Evolutionary conservation across 2,113 vertebrate genomes (phyloP).

Genomic region (Alethe diademata): DNA sequence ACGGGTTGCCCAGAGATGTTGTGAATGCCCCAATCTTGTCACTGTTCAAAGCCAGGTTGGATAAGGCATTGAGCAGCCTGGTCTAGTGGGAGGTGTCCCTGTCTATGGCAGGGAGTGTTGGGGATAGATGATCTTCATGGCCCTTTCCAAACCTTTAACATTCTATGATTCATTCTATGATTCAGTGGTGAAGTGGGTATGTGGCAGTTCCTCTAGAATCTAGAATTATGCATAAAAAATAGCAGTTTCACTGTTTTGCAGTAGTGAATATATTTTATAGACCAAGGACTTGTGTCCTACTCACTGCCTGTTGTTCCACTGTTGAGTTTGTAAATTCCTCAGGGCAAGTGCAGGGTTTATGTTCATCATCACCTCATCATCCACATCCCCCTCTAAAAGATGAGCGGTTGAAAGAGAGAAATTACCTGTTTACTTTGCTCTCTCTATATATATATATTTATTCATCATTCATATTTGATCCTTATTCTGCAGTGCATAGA

Average conservation of each 20-base stretch:
- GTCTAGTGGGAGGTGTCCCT: background rate
- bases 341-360: background rate
- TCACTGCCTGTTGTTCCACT: background rate
- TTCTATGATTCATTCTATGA: background rate
- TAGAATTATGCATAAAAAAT: background rate
- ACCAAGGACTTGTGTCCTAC: background rate
- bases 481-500: background rate
- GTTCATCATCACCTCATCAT: background rate
- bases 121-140: background rate
- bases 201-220: background rate
- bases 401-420: background rate
- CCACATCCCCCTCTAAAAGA: background rate
- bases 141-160: background rate
- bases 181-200: background rate
- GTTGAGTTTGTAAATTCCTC: background rate
- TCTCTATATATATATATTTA: background rate
- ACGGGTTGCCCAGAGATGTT: background rate
- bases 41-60: background rate
- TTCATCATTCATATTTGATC: background rate
- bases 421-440: background rate
- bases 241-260: background rate
- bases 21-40: background rate
- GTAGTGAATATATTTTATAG: background rate
- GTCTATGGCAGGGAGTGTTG: background rate
- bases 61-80: background rate